Conservation (phyloP, 2,797 vertebrate genomes). For the Cirrhinus mrigala region DNA sequence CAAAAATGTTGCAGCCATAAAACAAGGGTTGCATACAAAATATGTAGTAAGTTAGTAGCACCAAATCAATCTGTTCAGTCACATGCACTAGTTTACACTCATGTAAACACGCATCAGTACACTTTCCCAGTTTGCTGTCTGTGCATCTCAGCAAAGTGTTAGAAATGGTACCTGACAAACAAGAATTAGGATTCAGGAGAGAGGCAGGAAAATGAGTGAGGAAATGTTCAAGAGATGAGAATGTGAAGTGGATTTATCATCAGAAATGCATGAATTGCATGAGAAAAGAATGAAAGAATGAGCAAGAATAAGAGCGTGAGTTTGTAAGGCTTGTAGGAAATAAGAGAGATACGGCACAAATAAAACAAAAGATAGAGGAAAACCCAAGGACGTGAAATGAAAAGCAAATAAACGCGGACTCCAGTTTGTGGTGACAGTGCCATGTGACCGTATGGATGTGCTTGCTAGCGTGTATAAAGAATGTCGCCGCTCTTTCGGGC, state of each 20-base stretch:
- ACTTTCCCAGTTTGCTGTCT: slow-evolving; percentile 9
- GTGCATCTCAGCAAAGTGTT: slow-evolving; percentile 19
- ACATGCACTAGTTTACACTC: slow-evolving; percentile 4
- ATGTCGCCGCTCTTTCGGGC: slow-evolving; percentile 51
- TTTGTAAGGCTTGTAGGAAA: slow-evolving; percentile 37
- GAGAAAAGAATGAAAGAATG: slow-evolving; percentile 18
- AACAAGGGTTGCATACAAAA: slow-evolving; percentile 26
- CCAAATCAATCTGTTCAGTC: slow-evolving; percentile 28
- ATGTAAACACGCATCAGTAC: slow-evolving; percentile 21
- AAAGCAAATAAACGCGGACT: slow-evolving; percentile 20
- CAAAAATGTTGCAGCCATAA: slow-evolving; percentile 21
- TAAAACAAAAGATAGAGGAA: slow-evolving; percentile 43
- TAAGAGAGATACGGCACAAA: slow-evolving; percentile 41
- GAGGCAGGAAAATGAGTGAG: slow-evolving; percentile 29
- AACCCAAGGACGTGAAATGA: slow-evolving; percentile 21
- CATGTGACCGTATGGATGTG: slow-evolving; percentile 3
- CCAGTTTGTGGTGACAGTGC: slow-evolving; percentile 2
- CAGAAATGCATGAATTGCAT: slow-evolving; percentile 34
- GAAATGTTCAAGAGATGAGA: slow-evolving; percentile 50
- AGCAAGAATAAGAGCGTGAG: neutral
- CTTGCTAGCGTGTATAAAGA: slow-evolving; percentile 49
- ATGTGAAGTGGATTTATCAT: slow-evolving; percentile 56
- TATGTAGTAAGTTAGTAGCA: slow-evolving; percentile 14
- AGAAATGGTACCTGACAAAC: slow-evolving; percentile 37
- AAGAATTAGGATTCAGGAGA: slow-evolving; percentile 43